A percentile compares a stretch with the other conserved stretches of the same genome.
Evolutionary conservation across 2,113 vertebrate genomes (phyloP).

Genomic region (Scartelaos histophorus): DNA sequence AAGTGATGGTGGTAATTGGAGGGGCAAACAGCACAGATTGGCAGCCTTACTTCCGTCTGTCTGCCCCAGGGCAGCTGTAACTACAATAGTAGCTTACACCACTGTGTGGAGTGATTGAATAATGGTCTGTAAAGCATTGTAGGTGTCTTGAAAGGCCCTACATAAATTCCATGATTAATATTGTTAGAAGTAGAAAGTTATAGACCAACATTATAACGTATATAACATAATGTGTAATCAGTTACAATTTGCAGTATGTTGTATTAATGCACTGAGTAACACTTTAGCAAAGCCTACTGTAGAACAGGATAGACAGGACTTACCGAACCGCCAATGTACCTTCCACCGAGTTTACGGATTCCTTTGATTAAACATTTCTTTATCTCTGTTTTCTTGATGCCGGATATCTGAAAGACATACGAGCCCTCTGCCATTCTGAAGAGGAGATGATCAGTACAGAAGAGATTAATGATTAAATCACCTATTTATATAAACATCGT

Average conservation of each 20-base stretch:
- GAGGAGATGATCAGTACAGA: neutral
- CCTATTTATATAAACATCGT: neutral
- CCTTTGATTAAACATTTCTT: conserved; percentile 68
- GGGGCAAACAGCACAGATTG: no score
- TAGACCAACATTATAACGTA: no score
- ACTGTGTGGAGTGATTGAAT: no score
- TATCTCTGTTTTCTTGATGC: conserved; percentile 61
- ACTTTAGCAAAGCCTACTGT: neutral
- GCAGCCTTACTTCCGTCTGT: no score
- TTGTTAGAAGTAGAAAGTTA: no score
- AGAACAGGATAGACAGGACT: conserved; percentile 46
- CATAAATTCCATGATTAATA: no score
- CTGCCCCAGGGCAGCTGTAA: no score
- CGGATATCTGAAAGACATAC: conserved; percentile 78
- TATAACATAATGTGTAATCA: no score
- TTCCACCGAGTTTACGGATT: conserved; percentile 70
- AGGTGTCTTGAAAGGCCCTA: no score
- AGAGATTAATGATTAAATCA: neutral
- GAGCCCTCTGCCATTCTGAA: conserved; percentile 58
- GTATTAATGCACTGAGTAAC: neutral
- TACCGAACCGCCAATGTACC: conserved; percentile 77
- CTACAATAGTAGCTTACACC: no score
- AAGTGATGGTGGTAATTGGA: no score
- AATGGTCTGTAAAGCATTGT: no score
- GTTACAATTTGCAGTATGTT: neutral